Percentiles rank a stretch among this genome's conserved stretches.
Conservation (phyloP, 2,888 invertebrate genomes). For the Brachyptera risi region DNA sequence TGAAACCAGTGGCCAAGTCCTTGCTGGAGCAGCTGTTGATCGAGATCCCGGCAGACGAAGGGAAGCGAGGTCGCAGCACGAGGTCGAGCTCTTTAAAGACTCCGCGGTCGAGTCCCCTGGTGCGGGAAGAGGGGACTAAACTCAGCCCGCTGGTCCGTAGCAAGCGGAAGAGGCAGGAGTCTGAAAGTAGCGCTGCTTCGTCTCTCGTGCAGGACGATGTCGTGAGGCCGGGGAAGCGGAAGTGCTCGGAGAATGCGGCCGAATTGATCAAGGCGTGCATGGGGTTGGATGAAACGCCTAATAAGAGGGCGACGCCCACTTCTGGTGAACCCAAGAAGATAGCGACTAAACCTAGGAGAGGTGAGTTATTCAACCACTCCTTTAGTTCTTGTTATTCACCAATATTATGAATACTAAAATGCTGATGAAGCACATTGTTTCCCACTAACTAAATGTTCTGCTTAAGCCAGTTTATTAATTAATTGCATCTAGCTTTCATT, state of each 20-base stretch:
- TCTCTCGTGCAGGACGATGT: slow-evolving; percentile 45
- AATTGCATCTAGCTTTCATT: too few species aligned
- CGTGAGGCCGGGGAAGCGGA: slow-evolving; percentile 53
- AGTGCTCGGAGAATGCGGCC: slow-evolving; percentile 58
- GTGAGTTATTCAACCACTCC: background rate
- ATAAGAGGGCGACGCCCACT: slow-evolving; percentile 25
- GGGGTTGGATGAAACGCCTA: slow-evolving; percentile 46
- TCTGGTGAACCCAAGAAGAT: background rate
- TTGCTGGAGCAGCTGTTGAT: slow-evolving; percentile 75
- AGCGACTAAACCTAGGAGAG: background rate
- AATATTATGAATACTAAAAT: too few species aligned
- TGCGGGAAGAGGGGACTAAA: slow-evolving; percentile 3
- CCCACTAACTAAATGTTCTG: too few species aligned
- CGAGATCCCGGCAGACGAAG: slow-evolving; percentile 65
- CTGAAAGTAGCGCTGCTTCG: slow-evolving; percentile 58
- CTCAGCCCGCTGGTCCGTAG: slow-evolving; percentile 27
- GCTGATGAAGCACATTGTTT: too few species aligned
- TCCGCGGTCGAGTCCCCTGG: slow-evolving; percentile 17
- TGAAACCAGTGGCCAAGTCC: slow-evolving; percentile 43
- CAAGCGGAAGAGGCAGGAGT: slow-evolving; percentile 75
- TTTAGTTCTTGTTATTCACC: too few species aligned
- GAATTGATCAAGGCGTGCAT: slow-evolving; percentile 56
- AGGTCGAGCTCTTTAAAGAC: slow-evolving; percentile 34
- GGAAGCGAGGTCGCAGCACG: slow-evolving; percentile 40
- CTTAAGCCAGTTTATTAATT: too few species aligned